Base-by-base conservation (phyloP, 2,888 invertebrate species). In the Stenurella melanura region DNA sequence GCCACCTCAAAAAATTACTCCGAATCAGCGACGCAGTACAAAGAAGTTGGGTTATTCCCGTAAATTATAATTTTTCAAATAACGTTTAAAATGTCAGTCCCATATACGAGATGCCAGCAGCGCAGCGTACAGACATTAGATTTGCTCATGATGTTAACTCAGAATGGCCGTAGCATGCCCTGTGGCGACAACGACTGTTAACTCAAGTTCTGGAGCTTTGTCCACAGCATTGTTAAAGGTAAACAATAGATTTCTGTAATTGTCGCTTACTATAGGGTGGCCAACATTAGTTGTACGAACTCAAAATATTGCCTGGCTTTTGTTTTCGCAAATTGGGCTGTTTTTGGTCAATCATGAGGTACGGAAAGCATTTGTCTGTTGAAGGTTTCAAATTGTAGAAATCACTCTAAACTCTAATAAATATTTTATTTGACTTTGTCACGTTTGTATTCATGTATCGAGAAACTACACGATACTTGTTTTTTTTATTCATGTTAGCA, bases 221-320 rank as follows among this genome's bases (percentile, higher is more conserved):
- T 82, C 81, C 82, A 82, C 80, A 82, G 77, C 80, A 75, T 78
- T 80, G 80, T 80, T 80, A 30, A 78, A 80, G 72, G 78, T 76
- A 80, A 80, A 80, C 78, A 80, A 73, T 74, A 67, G 56, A 63
- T 17, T 30, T 50, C n/a, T 34, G 61, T 34, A 34, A 63, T 63
- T 63, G 34, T 63, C 61, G 34, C 26, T n/a, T 42, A 42, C 6
- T 61, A 63, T 30, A 63, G 61, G 61, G 61, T 30, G 61, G 30
- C 15, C 19, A 30, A 61, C 12, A 21, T n/a, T 30, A 61, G 1
- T 15, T 9, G 4, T 15, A n/a, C 4, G n/a, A 7, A 21, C 9
- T 15, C 5, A 30, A 61, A 61, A 26, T 15, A 6, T 21, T 30
- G 1, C 6, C 0, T 11, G 19, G 15, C n/a, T n/a, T 15, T 61